phyloP scores from a whole-genome alignment of 2,888 invertebrate genomes.

The Erebia epiphron region DNA sequence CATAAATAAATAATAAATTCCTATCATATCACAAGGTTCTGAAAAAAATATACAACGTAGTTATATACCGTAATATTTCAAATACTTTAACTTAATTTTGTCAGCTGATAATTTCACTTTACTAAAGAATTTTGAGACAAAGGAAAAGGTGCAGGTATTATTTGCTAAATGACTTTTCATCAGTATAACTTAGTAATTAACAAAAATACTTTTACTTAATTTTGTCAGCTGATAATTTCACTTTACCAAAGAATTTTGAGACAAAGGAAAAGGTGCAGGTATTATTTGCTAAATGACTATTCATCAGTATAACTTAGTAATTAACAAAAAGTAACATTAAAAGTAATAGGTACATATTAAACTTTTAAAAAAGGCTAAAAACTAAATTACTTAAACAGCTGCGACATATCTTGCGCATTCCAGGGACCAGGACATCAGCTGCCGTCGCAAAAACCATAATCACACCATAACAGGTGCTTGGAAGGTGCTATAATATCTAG shows the following conservation, averaged over 20 bases:
- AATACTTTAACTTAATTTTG: background rate
- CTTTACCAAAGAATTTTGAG: background rate
- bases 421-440: constrained; percentile 46
- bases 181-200: background rate
- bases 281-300: constrained; percentile 27
- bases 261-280: constrained; percentile 19
- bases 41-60: background rate
- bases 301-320: constrained; percentile 1
- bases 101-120: constrained; percentile 8
- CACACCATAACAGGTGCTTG: constrained; percentile 38
- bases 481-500: constrained; percentile 50
- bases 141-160: constrained; percentile 19
- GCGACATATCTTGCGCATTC: constrained; percentile 42
- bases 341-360: background rate
- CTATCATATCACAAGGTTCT: background rate
- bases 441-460: constrained; percentile 62
- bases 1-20: background rate
- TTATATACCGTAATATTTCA: background rate
- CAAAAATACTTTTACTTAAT: background rate
- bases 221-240: constrained; percentile 8
- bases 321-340: background rate
- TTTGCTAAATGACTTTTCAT: constrained; percentile 27
- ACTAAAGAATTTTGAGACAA: constrained; percentile 5
- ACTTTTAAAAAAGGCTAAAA: background rate
- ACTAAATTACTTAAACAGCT: constrained; percentile 35